Evolutionary conservation across 1,140 invertebrate species (phyloP).

Genomic region (Epicauta chinensis): DNA sequence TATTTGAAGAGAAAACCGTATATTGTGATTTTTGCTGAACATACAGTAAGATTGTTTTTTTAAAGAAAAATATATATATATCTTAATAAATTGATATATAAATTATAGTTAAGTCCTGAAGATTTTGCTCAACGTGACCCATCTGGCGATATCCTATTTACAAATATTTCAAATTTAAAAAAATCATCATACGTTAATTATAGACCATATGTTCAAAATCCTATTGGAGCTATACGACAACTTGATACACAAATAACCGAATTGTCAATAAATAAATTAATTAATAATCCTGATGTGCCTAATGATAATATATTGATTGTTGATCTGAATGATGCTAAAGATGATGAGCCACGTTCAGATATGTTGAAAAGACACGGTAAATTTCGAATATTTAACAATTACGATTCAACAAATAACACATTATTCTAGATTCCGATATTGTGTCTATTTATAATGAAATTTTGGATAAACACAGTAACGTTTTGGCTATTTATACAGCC

Average conservation of each 20-base stretch:
- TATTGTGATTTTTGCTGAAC: conserved; percentile 38
- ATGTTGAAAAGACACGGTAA: conserved; percentile 46
- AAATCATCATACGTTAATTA: conserved; percentile 31
- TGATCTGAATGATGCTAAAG: conserved; percentile 41
- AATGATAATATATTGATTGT: conserved; percentile 39
- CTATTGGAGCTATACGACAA: conserved; percentile 32
- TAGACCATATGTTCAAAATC: conserved; percentile 37
- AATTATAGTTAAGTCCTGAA: conserved; percentile 39
- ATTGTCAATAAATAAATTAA: conserved; percentile 28
- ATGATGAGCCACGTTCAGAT: conserved; percentile 37
- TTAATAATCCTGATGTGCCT: conserved; percentile 27
- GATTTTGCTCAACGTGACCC: conserved; percentile 36
- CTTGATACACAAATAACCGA: conserved; percentile 23
- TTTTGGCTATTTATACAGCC: conserved; percentile 36
- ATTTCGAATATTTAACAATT: conserved; percentile 10
- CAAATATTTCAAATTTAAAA: conserved; percentile 25
- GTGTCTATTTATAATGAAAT: conserved; percentile 29
- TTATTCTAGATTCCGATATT: conserved; percentile 35
- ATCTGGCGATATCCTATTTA: conserved; percentile 26
- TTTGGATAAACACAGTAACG: conserved; percentile 26
- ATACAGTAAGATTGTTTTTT: conserved; percentile 36
- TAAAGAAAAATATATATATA: background rate
- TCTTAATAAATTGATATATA: background rate
- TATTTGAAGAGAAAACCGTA: conserved; percentile 28
- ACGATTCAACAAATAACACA: conserved; percentile 1